These are phyloP conservation scores for Atrichornis clamosus DNA, from an alignment of 2,113 vertebrate species.

Conservation along the genomic window DNA sequence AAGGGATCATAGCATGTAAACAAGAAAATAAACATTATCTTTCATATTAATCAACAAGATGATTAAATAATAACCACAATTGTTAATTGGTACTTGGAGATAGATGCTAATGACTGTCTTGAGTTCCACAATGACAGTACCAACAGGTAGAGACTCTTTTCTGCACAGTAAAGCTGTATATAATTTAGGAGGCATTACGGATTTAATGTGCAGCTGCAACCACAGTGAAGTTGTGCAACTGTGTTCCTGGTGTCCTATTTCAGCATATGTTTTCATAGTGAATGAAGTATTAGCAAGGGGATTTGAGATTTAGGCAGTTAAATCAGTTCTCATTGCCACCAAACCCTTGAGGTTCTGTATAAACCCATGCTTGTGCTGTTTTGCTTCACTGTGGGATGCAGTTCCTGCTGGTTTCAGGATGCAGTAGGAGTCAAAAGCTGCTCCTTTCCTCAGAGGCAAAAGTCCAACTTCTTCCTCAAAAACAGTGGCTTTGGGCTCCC, in stretches of 20 bases:
- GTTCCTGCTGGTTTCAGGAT: conserved; percentile 35
- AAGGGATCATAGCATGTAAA: conserved; percentile 34
- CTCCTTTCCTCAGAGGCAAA: background rate
- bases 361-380: background rate
- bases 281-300: background rate
- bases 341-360: background rate
- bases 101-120: conserved; percentile 22
- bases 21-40: conserved; percentile 53
- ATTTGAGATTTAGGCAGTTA: background rate
- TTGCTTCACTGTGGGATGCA: background rate
- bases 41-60: conserved; percentile 58
- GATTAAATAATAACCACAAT: conserved; percentile 42
- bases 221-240: background rate
- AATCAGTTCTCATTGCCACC: background rate
- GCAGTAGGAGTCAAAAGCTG: background rate
- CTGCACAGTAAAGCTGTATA: background rate
- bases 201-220: conserved; percentile 44
- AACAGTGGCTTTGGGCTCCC: background rate
- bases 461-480: background rate
- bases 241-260: background rate
- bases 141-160: conserved; percentile 20
- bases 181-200: background rate
- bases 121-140: background rate
- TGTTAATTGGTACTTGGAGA: conserved; percentile 52
- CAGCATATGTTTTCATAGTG: conserved; percentile 4